phyloP scores from a whole-genome alignment of 2,888 invertebrate species.

The Orchesellides sinensis region DNA sequence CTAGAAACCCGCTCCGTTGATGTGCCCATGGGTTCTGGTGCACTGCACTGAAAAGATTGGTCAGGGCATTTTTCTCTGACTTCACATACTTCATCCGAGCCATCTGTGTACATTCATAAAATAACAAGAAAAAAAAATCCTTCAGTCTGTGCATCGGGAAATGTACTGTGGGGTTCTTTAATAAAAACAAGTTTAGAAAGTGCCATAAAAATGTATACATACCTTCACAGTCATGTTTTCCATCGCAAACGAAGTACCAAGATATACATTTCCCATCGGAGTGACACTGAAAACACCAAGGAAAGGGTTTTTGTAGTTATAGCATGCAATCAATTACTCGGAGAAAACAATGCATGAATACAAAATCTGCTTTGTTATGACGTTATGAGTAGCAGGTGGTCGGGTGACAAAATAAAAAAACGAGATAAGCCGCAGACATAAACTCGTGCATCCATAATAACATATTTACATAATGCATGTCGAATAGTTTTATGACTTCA shows the following conservation, averaged over 20 bases:
- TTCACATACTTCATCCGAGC: slow-evolving; percentile 90
- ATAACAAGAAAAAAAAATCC: background rate
- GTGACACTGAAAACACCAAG: slow-evolving; percentile 82
- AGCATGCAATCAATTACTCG: background rate
- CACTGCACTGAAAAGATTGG: slow-evolving; percentile 77
- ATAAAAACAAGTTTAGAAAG: background rate
- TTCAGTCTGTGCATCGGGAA: background rate
- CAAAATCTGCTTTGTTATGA: background rate
- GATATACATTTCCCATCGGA: slow-evolving; percentile 86
- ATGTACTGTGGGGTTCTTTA: background rate
- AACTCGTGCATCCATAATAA: too few species aligned
- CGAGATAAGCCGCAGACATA: too few species aligned
- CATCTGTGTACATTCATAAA: slow-evolving; percentile 80
- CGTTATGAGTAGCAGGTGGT: background rate
- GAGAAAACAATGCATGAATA: background rate
- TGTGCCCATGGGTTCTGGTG: slow-evolving; percentile 3
- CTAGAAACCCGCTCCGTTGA: slow-evolving; percentile 30
- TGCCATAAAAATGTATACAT: too few species aligned
- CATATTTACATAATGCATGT: too few species aligned
- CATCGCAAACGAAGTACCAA: slow-evolving; percentile 95
- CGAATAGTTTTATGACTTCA: too few species aligned
- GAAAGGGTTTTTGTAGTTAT: slow-evolving; percentile 5
- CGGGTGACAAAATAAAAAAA: too few species aligned
- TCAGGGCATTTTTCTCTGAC: slow-evolving; percentile 79
- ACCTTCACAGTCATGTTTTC: slow-evolving; percentile 84